phyloP scores from a whole-genome alignment of 2,113 vertebrate genomes.

The Nyctibius bracteatus region DNA sequence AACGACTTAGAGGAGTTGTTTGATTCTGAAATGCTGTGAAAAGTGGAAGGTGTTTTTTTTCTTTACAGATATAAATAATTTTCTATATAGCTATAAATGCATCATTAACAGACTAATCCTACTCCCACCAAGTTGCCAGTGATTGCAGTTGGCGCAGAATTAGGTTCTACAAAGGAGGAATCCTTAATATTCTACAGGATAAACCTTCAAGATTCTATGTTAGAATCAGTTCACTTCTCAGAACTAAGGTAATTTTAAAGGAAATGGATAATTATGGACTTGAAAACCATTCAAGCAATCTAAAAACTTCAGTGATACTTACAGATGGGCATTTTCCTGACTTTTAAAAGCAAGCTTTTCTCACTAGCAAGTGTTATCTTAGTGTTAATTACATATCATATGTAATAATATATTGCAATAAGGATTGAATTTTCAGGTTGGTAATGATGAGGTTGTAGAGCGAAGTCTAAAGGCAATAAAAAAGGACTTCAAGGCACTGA shows the following conservation, averaged over 20 bases:
- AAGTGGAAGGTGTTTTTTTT: neutral
- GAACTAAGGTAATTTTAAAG: neutral
- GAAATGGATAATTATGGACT: neutral
- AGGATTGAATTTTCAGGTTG: neutral
- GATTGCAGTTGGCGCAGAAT: neutral
- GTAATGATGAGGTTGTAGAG: no score
- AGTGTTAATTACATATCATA: neutral
- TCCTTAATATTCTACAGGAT: neutral
- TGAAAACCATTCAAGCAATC: neutral
- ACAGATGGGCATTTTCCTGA: neutral
- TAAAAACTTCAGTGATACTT: neutral
- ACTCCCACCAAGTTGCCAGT: neutral
- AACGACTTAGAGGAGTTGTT: neutral
- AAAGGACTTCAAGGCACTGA: no score
- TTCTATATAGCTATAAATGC: neutral
- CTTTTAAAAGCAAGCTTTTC: neutral
- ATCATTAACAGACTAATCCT: neutral
- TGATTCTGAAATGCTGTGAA: neutral
- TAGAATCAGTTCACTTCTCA: neutral
- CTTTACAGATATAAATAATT: neutral
- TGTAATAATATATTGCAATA: neutral
- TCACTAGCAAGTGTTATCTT: neutral
- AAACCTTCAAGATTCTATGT: neutral
- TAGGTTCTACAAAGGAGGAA: neutral
- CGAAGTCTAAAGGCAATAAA: no score